These are phyloP conservation scores for Danio aesculapii DNA, from an alignment of 2,797 vertebrate species.

Conservation along the genomic window DNA sequence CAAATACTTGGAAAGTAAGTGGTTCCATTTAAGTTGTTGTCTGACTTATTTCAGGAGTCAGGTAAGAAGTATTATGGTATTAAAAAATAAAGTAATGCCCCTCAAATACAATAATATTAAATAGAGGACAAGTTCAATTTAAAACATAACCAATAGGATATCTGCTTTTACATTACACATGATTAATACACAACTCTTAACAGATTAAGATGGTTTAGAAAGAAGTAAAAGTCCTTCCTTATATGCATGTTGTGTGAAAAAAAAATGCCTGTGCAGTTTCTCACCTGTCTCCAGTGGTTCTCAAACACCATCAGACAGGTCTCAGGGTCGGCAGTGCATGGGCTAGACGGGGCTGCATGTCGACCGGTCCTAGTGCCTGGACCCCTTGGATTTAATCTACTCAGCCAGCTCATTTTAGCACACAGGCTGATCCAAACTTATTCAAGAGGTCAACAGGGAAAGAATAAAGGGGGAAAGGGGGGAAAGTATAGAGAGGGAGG, in stretches of 20 bases:
- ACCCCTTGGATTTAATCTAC: constrained; percentile 88
- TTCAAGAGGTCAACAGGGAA: constrained; percentile 18
- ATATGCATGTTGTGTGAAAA: not conserved
- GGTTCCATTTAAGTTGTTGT: no score
- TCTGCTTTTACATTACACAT: not conserved
- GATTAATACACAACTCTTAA: not conserved
- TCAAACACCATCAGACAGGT: constrained; percentile 98
- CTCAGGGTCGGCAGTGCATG: constrained; percentile 92
- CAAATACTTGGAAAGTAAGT: no score
- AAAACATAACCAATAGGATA: not conserved
- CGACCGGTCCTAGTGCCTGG: constrained; percentile 80
- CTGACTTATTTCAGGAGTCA: no score
- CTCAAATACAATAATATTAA: no score
- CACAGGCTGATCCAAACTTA: constrained; percentile 41
- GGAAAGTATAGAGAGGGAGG: constrained; percentile 28
- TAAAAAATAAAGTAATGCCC: no score
- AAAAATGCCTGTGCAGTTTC: constrained; percentile 6
- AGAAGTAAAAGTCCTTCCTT: not conserved
- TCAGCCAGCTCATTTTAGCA: constrained; percentile 94
- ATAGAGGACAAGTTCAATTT: not conserved
- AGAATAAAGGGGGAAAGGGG: constrained; percentile 27
- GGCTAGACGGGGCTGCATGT: constrained; percentile 79
- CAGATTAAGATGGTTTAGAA: not conserved
- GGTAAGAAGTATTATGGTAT: no score
- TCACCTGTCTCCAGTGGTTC: constrained; percentile 98